A percentile compares a stretch with the other conserved stretches of the same genome.
phyloP scores from a whole-genome alignment of 2,888 invertebrate species.

The Idaea straminata region DNA sequence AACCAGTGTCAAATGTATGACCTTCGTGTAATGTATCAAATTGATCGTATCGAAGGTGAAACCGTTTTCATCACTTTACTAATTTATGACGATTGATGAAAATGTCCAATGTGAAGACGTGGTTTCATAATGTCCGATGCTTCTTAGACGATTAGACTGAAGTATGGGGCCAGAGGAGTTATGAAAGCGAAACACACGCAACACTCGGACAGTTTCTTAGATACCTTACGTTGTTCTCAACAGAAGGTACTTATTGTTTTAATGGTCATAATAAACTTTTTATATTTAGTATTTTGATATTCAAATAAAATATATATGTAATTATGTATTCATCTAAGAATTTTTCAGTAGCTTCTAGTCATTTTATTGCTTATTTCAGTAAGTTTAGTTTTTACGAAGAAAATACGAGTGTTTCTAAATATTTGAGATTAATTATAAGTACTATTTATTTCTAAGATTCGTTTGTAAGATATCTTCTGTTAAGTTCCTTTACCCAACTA shows the following conservation, averaged over 20 bases:
- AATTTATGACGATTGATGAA: background rate
- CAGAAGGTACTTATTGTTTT: background rate
- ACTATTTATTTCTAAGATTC: background rate
- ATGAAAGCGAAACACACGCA: conserved; percentile 65
- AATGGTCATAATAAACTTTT: background rate
- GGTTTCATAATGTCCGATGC: conserved; percentile 7
- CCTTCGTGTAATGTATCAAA: background rate
- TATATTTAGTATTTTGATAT: too few relatives aligned
- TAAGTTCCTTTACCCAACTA: background rate
- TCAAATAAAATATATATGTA: too few relatives aligned
- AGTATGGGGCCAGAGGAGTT: conserved; percentile 28
- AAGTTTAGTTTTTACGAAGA: too few relatives aligned
- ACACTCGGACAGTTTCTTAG: conserved; percentile 24
- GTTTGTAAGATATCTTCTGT: background rate
- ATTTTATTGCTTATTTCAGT: too few relatives aligned
- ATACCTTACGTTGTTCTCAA: conserved; percentile 18
- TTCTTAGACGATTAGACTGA: conserved; percentile 19
- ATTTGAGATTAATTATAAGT: background rate
- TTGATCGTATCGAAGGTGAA: conserved; percentile 2
- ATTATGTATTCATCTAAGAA: too few relatives aligned
- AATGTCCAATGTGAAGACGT: conserved; percentile 5
- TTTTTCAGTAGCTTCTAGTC: too few relatives aligned
- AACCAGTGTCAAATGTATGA: conserved; percentile 1
- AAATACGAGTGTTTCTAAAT: too few relatives aligned
- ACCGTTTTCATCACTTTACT: conserved; percentile 2